phyloP scores from a whole-genome alignment of 2,888 invertebrate species.

The Ophion slaviceki region DNA sequence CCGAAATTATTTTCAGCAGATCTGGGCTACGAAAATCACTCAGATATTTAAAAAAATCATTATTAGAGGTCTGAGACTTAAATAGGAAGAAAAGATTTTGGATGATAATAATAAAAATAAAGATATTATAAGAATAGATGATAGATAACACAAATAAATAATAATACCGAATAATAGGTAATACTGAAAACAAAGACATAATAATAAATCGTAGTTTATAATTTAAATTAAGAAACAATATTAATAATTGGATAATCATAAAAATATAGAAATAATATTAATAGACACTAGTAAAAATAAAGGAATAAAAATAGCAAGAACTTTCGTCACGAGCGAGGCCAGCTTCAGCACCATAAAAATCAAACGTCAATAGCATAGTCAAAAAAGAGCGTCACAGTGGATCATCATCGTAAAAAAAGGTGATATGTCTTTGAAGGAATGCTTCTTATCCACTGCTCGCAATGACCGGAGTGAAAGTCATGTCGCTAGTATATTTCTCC shows the following conservation, averaged over 20 bases:
- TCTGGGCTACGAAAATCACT: no score
- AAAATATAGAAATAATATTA: neutral
- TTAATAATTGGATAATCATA: no score
- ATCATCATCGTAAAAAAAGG: no score
- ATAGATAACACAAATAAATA: no score
- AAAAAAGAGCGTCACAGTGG: no score
- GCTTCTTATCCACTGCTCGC: neutral
- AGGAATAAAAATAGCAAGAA: no score
- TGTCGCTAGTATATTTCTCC: slow-evolving; percentile 37
- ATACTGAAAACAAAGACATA: neutral
- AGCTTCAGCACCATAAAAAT: no score
- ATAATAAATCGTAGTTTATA: neutral
- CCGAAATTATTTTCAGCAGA: neutral
- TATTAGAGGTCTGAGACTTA: neutral
- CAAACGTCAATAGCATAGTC: no score
- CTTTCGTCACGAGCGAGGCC: no score
- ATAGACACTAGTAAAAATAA: neutral
- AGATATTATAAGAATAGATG: no score
- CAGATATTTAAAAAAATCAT: neutral
- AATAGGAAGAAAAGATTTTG: neutral
- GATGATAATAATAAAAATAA: neutral
- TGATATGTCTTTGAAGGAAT: neutral
- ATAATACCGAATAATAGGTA: no score
- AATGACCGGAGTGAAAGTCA: slow-evolving; percentile 15
- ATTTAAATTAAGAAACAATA: no score